Evolutionary conservation across 2,888 invertebrate genomes (phyloP).

Genomic region (Clivina fossor): DNA sequence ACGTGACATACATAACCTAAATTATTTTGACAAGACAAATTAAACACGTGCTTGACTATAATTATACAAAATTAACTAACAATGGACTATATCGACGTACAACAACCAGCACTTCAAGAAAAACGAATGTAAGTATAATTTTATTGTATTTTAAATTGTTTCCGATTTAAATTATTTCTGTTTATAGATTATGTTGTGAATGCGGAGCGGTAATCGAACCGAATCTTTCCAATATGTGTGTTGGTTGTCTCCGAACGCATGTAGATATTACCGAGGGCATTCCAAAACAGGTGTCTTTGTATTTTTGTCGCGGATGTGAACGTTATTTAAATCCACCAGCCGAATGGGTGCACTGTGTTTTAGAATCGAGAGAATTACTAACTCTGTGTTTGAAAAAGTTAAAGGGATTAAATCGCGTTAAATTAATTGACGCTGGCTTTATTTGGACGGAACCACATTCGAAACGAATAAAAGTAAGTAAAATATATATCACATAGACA

Average conservation of each 20-base stretch:
- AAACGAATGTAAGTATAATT: slow-evolving; percentile 55
- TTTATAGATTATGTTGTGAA: slow-evolving; percentile 84
- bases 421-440: slow-evolving; percentile 93
- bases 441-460: slow-evolving; percentile 99
- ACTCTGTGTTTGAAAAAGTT: slow-evolving; percentile 89
- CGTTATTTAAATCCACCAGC: slow-evolving; percentile 91
- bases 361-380: slow-evolving; percentile 91
- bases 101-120: slow-evolving; percentile 47
- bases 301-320: slow-evolving; percentile 92
- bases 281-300: slow-evolving; percentile 87
- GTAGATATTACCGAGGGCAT: slow-evolving; percentile 96
- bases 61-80: slow-evolving; percentile 57
- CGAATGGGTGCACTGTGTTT: slow-evolving; percentile 80
- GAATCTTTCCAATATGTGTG: slow-evolving; percentile 97
- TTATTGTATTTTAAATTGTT: slow-evolving; percentile 26
- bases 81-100: slow-evolving; percentile 57
- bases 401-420: slow-evolving; percentile 85
- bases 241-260: slow-evolving; percentile 85
- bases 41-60: slow-evolving; percentile 41
- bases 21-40: slow-evolving; percentile 36
- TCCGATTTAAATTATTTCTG: slow-evolving; percentile 13
- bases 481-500: too few species aligned
- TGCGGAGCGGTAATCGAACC: slow-evolving; percentile 91
- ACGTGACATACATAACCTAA: slow-evolving; percentile 5
- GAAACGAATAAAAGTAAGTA: slow-evolving; percentile 92